Conservation (phyloP, 2,113 vertebrate species). For the Vidua macroura region DNA sequence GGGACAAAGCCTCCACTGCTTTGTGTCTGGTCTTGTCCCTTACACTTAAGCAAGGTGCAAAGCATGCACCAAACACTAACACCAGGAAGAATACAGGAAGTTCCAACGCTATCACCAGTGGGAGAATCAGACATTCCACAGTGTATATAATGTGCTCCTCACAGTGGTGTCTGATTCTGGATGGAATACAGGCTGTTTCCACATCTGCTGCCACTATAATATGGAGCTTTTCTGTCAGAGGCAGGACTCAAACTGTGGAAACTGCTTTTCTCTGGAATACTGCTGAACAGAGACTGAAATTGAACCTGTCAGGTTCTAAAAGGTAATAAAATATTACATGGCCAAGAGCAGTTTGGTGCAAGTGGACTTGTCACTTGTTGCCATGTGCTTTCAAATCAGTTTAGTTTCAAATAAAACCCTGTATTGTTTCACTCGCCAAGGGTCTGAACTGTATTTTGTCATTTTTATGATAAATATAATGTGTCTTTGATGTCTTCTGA, state of each 20-base stretch:
- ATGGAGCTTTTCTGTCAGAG: background rate
- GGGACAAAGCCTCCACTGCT: background rate
- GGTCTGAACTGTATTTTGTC: background rate
- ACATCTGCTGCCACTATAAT: background rate
- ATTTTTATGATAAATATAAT: conserved; percentile 48
- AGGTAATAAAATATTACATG: background rate
- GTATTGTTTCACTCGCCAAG: background rate
- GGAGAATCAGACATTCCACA: background rate
- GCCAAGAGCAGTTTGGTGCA: background rate
- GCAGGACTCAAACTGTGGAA: background rate
- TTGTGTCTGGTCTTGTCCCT: background rate
- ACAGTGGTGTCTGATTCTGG: background rate
- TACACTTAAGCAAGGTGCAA: background rate
- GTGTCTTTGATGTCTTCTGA: background rate
- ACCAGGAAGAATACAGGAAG: background rate
- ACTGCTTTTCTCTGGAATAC: background rate
- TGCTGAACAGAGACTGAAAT: background rate
- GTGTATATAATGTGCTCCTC: background rate
- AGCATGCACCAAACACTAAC: background rate
- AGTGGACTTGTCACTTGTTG: background rate
- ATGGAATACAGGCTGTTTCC: background rate
- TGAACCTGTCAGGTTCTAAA: background rate
- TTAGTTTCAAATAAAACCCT: background rate
- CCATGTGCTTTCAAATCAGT: background rate
- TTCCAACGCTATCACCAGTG: background rate